Percentiles rank a stretch among this genome's conserved stretches.
These are phyloP conservation scores for Umimayanthus kanabou DNA, from an alignment of 92 coral and sea anemone species.

Conservation along the genomic window DNA sequence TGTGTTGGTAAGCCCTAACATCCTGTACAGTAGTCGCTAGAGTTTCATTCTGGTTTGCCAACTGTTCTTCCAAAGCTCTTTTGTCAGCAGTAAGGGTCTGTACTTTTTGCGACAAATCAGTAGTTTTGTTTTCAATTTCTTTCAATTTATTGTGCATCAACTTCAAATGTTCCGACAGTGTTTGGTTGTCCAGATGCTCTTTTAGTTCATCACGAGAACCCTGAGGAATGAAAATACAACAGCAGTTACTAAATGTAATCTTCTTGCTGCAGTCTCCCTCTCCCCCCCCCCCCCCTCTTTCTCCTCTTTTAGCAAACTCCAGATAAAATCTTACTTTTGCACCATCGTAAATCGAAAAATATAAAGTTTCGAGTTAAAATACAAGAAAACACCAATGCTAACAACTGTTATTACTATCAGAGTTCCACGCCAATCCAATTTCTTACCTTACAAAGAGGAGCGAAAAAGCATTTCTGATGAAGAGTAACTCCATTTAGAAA, in stretches of 20 bases:
- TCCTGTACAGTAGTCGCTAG: slow-evolving; percentile 45
- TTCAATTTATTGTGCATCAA: slow-evolving; percentile 40
- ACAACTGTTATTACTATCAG: too few species aligned
- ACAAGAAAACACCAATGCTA: too few species aligned
- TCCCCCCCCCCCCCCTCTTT: too few species aligned
- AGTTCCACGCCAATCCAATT: too few species aligned
- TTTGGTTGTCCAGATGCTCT: slow-evolving; percentile 52
- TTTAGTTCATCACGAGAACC: slow-evolving; percentile 60
- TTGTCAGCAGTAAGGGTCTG: slow-evolving; percentile 39
- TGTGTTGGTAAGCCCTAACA: slow-evolving; percentile 44
- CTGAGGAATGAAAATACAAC: slow-evolving; percentile 34
- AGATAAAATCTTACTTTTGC: too few species aligned
- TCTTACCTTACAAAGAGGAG: too few species aligned
- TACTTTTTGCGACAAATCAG: slow-evolving; percentile 26
- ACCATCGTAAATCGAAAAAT: too few species aligned
- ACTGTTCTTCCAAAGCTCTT: slow-evolving; percentile 28
- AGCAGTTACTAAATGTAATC: not conserved
- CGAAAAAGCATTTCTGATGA: too few species aligned
- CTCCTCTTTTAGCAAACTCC: too few species aligned
- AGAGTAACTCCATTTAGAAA: too few species aligned
- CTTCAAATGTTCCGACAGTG: slow-evolving; percentile 55
- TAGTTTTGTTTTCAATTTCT: not conserved
- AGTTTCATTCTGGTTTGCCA: slow-evolving; percentile 54
- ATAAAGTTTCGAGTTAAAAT: too few species aligned
- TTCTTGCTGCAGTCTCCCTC: too few species aligned